Percentiles rank a stretch among this genome's conserved stretches.
Evolutionary conservation across 2,113 vertebrate genomes (phyloP).

Genomic region (Reinhardtius hippoglossoides): DNA sequence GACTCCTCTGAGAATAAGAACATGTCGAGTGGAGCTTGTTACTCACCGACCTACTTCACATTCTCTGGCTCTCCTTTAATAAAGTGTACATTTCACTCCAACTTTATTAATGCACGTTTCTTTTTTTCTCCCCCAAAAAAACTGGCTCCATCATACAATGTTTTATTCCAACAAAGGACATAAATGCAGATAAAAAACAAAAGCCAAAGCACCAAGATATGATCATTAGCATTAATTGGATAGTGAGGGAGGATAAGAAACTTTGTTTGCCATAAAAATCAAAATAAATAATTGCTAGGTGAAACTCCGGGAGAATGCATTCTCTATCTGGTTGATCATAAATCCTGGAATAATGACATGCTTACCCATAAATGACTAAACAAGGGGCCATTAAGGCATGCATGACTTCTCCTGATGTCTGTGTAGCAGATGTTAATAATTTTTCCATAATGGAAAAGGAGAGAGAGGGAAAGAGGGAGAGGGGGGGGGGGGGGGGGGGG

Average conservation of each 20-base stretch:
- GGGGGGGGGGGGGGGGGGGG: conserved; percentile 38
- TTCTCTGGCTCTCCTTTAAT: background rate
- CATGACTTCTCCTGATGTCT: conserved; percentile 83
- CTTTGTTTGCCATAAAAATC: conserved; percentile 78
- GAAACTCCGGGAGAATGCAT: conserved; percentile 74
- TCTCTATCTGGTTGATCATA: conserved; percentile 70
- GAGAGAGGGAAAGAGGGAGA: conserved; percentile 32
- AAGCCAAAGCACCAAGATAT: conserved; percentile 58
- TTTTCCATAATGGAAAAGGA: conserved; percentile 77
- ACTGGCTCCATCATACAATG: conserved; percentile 22
- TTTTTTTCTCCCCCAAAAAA: conserved; percentile 17
- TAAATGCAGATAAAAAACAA: conserved; percentile 54
- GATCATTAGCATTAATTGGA: conserved; percentile 81
- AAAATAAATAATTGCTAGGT: conserved; percentile 82
- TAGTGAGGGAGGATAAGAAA: conserved; percentile 76
- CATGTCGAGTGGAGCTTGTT: background rate
- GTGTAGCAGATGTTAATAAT: conserved; percentile 83
- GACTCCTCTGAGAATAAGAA: too few species aligned
- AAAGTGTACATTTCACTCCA: background rate
- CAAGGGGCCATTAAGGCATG: conserved; percentile 82
- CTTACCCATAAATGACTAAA: conserved; percentile 84
- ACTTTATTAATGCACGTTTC: conserved; percentile 20
- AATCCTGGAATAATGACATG: conserved; percentile 81
- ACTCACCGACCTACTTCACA: background rate
- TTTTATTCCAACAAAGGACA: conserved; percentile 53